Base-by-base conservation (phyloP, 2,888 invertebrate genomes). In the Smittia aterrima region DNA sequence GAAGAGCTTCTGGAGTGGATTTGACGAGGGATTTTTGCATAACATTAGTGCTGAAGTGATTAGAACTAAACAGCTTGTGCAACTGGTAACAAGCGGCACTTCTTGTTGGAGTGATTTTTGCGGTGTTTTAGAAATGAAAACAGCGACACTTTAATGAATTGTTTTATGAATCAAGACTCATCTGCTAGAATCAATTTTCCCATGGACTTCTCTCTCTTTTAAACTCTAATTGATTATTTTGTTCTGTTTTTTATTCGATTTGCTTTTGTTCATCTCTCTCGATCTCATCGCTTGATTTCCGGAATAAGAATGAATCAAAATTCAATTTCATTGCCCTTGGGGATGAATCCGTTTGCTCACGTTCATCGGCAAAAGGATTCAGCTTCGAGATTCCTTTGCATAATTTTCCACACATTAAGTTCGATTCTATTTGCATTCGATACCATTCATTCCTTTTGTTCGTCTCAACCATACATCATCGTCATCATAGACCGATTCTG, bases 351-450 rank as follows among this genome's bases (percentile, higher is more conserved):
- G 58, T 58, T 58, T 22, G 58, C 3, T 6, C 16, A 9, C 7
- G 13, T 20, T 20, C 22, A 64, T 64, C 64, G 27, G 9, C 11
- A 47, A 47, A 54, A 27, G 53, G 41, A 53, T 54, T 47, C 67
- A 1, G n/a, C 1, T 22, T 22, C 20, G 24, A n/a, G 24, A 64
- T 64, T 20, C 27, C 24, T 74, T 74, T 74, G 74, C 74, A 74
- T 74, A 74, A 74, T 74, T 74, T 74, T 66, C 74, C 74, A 74
- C 72, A 72, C 40, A 72, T 72, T 72, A 72, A 72, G 38, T 72
- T 41, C 72, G 11, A 53, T 27, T 40, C 67, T 40, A 40, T 40
- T 40, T 20, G 54, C 47, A 70, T 70, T 70, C 70, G 16, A 70
- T 70, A 70, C 18, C 70, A 53, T 27, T 47, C 53, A 16, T 53